A percentile compares a stretch with the other conserved stretches of the same genome.
phyloP scores from a whole-genome alignment of 2,888 invertebrate genomes.

The Argyresthia albistria region DNA sequence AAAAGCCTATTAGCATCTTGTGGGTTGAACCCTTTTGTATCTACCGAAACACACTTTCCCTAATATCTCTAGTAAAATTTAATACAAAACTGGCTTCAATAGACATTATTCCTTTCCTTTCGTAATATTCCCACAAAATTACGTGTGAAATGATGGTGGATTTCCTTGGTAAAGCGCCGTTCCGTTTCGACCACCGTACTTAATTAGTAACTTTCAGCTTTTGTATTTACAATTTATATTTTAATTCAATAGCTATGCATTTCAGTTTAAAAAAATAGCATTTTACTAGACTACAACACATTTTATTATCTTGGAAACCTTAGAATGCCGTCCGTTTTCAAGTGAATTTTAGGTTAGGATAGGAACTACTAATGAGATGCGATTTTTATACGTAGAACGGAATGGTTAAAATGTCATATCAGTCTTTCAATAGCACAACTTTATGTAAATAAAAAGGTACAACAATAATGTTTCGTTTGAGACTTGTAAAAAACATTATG shows the following conservation, averaged over 20 bases:
- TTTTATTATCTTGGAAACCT: background rate
- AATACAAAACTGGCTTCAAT: constrained; percentile 52
- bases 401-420: background rate
- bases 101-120: constrained; percentile 46
- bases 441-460: too few relatives aligned
- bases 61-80: constrained; percentile 58
- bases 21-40: constrained; percentile 32
- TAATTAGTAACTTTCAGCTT: constrained; percentile 3
- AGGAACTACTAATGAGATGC: too few relatives aligned
- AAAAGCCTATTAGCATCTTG: constrained; percentile 41
- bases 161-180: constrained; percentile 14
- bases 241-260: background rate
- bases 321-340: background rate
- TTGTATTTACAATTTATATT: background rate
- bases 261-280: too few relatives aligned
- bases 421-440: too few relatives aligned
- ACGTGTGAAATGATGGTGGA: constrained; percentile 3
- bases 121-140: constrained; percentile 30
- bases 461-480: too few relatives aligned
- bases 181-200: constrained; percentile 20
- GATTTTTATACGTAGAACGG: too few relatives aligned
- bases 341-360: too few relatives aligned
- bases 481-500: too few relatives aligned
- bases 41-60: constrained; percentile 63
- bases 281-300: background rate